Evolutionary conservation across 2,888 invertebrate genomes (phyloP).

Genomic region (Apomyelois bistriatella): DNA sequence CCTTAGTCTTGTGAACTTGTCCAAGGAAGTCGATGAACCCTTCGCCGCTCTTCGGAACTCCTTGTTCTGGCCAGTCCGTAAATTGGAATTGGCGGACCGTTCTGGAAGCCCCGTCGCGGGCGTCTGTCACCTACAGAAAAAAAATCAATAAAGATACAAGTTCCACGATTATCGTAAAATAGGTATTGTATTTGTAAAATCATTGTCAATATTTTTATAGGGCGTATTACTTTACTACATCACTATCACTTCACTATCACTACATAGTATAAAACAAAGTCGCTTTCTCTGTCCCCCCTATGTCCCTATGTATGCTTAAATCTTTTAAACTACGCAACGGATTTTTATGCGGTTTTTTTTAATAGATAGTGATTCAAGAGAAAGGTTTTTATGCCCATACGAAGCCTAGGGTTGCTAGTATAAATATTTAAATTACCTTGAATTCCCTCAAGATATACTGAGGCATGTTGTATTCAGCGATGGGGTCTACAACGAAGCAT

Average conservation of each 20-base stretch:
- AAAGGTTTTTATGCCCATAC: too few species aligned
- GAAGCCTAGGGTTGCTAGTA: background rate
- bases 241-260: too few species aligned
- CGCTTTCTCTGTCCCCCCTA: too few species aligned
- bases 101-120: conserved; percentile 96
- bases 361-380: too few species aligned
- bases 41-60: conserved; percentile 98
- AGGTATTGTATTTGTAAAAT: too few species aligned
- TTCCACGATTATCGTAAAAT: too few species aligned
- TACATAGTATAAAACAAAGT: too few species aligned
- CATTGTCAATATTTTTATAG: too few species aligned
- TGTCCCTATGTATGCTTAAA: too few species aligned
- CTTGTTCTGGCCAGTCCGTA: conserved; percentile 97
- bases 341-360: too few species aligned
- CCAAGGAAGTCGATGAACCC: conserved; percentile 99
- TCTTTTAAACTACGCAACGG: too few species aligned
- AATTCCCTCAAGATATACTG: conserved; percentile 99
- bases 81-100: conserved; percentile 98
- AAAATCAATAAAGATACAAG: conserved; percentile 7
- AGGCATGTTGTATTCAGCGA: conserved; percentile 99
- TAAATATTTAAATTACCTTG: conserved; percentile 78
- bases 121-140: conserved; percentile 89
- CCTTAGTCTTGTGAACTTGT: conserved; percentile 99
- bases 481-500: conserved; percentile 99
- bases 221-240: too few species aligned